Evolutionary conservation across 2,888 invertebrate genomes (phyloP), one percentile per base, ranked within the genome.

Genomic region (Eupelmus urozonus): DNA sequence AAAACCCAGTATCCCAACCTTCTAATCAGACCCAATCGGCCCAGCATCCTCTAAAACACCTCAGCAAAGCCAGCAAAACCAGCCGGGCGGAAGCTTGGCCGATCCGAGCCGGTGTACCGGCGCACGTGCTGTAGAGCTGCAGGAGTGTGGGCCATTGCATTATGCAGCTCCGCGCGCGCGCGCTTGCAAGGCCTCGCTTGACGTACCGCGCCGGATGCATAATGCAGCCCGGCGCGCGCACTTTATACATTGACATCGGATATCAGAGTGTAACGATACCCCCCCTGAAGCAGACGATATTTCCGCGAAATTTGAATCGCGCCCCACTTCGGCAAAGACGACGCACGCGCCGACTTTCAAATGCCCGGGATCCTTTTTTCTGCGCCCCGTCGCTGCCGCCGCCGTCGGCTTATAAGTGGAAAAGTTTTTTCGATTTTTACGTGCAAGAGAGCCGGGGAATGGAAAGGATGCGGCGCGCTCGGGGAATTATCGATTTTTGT

Each of bases 361-460:
- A 62, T 67, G 66, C 77, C 3, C 51, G 42, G 13, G 23, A n/a
- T 18, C 53, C 40, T n/a, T 49, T 51, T 42, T 57, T 49, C 11
- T 16, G 27, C 34, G 40, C 4, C 16, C 42, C n/a, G 45, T 23
- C 20, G 1, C 13, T 29, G 34, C n/a, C 40, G 40, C 20, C 16
- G 16, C 20, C 16, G 13, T 25, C 11, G 40, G 62, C 51, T 78
- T 70, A n/a, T 74, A 62, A 78, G 78, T 70, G 59, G 78, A 78
- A 78, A 78, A 78, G 49, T 78, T 78, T 70, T 73, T 74, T 49
- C 77, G 66, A 72, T 49, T 71, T 78, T 78, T 67, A 45, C 34
- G 29, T 59, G 42, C 63, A 40, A 62, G 57, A 49, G 55, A 20
- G 67, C 55, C 13, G 62, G n/a, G n/a, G 65, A 63, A 57, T 18